Evolutionary conservation across 2,797 vertebrate genomes (phyloP), one percentile per base, ranked within the genome.

Genomic region (Siniperca obscura): DNA sequence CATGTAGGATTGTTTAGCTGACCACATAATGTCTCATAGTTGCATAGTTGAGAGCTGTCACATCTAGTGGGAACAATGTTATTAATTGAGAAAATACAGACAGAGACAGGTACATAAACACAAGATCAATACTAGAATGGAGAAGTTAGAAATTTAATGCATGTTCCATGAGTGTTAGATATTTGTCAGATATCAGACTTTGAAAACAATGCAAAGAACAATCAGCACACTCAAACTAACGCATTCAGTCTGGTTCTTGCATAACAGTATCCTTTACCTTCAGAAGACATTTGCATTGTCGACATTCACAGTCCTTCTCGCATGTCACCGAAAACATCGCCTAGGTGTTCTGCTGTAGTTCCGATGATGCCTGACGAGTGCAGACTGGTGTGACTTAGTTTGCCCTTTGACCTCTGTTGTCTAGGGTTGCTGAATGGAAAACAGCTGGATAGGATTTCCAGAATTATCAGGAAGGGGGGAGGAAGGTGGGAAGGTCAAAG

Each of bases 371-470:
- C 57, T 59, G 52, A 71, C 10, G 30, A 61, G n/a, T 10, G 22
- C 57, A 50, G 48, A 40, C 44, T 40, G 72, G 52, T 81, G 40
- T 66, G 72, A 78, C 82, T 61, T 64, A 42, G 62, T 57, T 27
- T 73, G 42, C 52, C 74, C 77, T 78, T 83, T 86, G 70, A 87
- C 83, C 25, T 50, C 55, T 59, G 56, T 64, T 78, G 60, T 83
- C 17, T 57, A 59, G 11, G 57, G 38, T 13, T 48, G 46, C 76
- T 67, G 73, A 56, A 66, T 66, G 83, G 74, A 88, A 86, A 91
- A 78, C 73, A 74, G 74, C 22, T 16, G 50, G 74, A 22, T 77
- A 40, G 69, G 56, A 56, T 93, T 90, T 81, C 83, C 69, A 72
- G 76, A 68, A 44, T 53, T 19, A 73, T 80, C 17, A 55, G 36